phyloP scores from a whole-genome alignment of 2,888 invertebrate species.

The Cephalotes varians region DNA sequence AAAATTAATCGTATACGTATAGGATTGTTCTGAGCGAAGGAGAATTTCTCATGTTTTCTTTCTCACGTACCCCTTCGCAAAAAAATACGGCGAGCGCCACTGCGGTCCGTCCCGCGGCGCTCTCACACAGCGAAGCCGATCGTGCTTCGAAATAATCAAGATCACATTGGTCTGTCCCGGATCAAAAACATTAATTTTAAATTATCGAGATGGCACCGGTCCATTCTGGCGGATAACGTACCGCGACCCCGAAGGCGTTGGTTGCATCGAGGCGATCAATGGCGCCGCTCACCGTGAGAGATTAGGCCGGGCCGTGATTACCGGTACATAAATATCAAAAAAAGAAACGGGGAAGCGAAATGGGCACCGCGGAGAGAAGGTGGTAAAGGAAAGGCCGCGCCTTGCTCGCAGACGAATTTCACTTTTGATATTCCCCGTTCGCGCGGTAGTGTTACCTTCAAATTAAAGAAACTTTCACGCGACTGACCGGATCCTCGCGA shows the following conservation, averaged over 20 bases:
- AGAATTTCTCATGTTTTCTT: not conserved
- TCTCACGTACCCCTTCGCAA: conserved; percentile 10
- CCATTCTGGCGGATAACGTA: conserved; percentile 64
- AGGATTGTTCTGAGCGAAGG: not conserved
- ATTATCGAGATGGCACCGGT: conserved; percentile 75
- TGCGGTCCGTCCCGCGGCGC: conserved; percentile 58
- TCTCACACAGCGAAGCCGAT: conserved; percentile 61
- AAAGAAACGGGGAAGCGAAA: conserved; percentile 43
- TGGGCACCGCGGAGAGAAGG: conserved; percentile 33
- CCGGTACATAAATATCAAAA: conserved; percentile 63
- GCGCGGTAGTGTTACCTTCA: conserved; percentile 65
- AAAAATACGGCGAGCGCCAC: conserved; percentile 59
- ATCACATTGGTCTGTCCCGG: conserved; percentile 71
- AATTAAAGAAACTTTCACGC: conserved; percentile 41
- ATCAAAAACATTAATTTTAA: conserved; percentile 77
- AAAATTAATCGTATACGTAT: not conserved
- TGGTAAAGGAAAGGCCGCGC: conserved; percentile 49
- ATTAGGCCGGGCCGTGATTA: conserved; percentile 71
- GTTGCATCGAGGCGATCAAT: conserved; percentile 63
- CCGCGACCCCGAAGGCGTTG: conserved; percentile 67
- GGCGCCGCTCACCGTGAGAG: conserved; percentile 66
- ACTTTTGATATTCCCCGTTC: conserved; percentile 76
- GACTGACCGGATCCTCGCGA: conserved; percentile 26
- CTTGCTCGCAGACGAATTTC: conserved; percentile 71
- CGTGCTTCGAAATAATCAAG: conserved; percentile 75